Evolutionary conservation across 2,888 invertebrate species (phyloP).

Genomic region (Nephrotoma guestfalica): DNA sequence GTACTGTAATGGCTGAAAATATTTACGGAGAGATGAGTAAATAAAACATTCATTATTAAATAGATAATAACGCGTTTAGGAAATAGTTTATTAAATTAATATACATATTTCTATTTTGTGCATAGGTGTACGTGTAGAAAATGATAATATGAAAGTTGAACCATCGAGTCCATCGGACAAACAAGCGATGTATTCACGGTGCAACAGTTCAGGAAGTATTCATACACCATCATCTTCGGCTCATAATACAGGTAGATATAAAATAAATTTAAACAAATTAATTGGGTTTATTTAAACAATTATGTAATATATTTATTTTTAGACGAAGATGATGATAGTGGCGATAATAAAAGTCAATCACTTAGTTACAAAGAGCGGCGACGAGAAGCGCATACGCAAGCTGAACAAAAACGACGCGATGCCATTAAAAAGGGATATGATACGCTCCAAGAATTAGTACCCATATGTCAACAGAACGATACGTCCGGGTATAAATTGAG

Average conservation of each 20-base stretch:
- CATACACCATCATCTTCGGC: conserved; percentile 67
- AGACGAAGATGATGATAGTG: conserved; percentile 50
- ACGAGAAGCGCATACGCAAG: conserved; percentile 89
- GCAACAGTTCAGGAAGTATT: conserved; percentile 63
- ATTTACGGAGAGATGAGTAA: conserved; percentile 4
- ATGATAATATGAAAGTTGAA: conserved; percentile 33
- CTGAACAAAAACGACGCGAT: conserved; percentile 92
- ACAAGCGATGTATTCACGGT: conserved; percentile 47
- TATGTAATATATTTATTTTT: conserved; percentile 12
- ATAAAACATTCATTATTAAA: not conserved
- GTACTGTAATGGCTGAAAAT: conserved; percentile 1
- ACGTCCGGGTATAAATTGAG: conserved; percentile 86
- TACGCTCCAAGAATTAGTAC: conserved; percentile 81
- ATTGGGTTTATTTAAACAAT: not conserved
- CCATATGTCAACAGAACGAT: conserved; percentile 86
- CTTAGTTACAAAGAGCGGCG: conserved; percentile 85
- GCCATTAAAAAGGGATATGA: conserved; percentile 97
- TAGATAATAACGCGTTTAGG: not conserved
- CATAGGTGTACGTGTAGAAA: not conserved
- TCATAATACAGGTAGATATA: conserved; percentile 54
- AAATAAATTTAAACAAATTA: not conserved
- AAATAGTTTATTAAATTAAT: not conserved
- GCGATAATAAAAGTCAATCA: conserved; percentile 43
- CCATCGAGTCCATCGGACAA: conserved; percentile 42
- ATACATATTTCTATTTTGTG: not conserved